These are phyloP conservation scores for Odontomyia ornata DNA, from an alignment of 2,888 invertebrate genomes.

Conservation along the genomic window DNA sequence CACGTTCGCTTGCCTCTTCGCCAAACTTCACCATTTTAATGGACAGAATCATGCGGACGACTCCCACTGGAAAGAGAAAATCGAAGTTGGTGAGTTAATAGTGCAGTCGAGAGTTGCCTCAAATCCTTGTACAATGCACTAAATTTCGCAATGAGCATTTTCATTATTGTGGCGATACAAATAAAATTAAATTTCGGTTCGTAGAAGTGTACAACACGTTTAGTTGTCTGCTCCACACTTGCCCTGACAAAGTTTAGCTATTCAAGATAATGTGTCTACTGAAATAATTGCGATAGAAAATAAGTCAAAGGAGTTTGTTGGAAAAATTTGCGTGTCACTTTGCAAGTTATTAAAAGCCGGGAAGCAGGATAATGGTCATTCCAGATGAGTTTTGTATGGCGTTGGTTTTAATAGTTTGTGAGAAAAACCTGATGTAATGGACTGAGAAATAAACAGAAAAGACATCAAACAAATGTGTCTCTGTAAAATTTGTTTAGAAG, in stretches of 20 bases:
- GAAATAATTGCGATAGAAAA: neutral
- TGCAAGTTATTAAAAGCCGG: no score
- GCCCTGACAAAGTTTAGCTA: neutral
- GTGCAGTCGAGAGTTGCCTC: neutral
- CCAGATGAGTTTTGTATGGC: no score
- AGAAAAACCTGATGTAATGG: no score
- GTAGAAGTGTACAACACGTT: conserved; percentile 4
- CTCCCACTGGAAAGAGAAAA: neutral
- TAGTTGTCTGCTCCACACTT: neutral
- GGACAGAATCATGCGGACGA: neutral
- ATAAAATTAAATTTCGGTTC: neutral
- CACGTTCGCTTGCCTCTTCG: conserved; percentile 4
- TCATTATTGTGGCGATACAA: conserved; percentile 29
- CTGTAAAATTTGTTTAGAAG: no score
- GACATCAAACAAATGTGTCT: no score
- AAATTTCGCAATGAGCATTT: conserved; percentile 22
- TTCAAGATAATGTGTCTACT: neutral
- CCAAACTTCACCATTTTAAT: conserved; percentile 26
- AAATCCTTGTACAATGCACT: neutral
- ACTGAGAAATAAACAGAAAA: no score
- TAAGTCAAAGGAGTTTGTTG: neutral
- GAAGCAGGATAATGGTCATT: no score
- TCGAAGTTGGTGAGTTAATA: neutral
- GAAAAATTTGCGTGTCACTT: neutral
- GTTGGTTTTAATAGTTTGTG: no score